Evolutionary conservation across 2,888 invertebrate species (phyloP).

Genomic region (Drosophila cyrtoloma): DNA sequence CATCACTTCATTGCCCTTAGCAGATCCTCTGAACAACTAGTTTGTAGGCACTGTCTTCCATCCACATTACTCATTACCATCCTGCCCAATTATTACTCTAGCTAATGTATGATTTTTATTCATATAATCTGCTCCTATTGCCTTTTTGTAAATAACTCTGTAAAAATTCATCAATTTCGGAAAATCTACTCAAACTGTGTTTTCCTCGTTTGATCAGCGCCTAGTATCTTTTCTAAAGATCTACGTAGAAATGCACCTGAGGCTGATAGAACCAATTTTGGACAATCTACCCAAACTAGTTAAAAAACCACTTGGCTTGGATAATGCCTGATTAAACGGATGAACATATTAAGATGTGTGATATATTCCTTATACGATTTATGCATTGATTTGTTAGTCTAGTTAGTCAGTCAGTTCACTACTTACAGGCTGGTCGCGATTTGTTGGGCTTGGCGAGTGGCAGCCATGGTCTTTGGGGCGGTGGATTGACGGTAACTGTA

Average conservation of each 20-base stretch:
- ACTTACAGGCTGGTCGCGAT: conserved; percentile 95
- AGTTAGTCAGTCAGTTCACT: conserved; percentile 72
- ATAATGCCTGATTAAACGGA: background rate
- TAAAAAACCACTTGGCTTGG: background rate
- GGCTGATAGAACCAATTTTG: background rate
- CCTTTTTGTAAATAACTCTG: too few species aligned
- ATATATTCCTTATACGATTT: background rate
- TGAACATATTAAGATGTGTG: background rate
- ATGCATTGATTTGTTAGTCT: background rate
- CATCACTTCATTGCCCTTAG: background rate
- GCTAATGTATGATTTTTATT: background rate
- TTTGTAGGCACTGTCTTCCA: background rate
- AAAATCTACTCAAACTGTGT: too few species aligned
- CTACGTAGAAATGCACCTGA: background rate
- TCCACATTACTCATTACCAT: background rate
- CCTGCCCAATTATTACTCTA: background rate
- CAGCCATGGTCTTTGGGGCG: conserved; percentile 98
- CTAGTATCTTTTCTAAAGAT: background rate
- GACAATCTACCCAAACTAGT: too few species aligned
- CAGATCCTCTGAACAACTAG: background rate
- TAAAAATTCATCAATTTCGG: too few species aligned
- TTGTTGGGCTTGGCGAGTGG: conserved; percentile 95
- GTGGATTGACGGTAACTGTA: conserved; percentile 95
- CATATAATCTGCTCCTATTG: too few species aligned
- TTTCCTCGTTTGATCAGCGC: background rate